phyloP scores from a whole-genome alignment of 2,888 invertebrate genomes.

The Drosophila subsilvestris region DNA sequence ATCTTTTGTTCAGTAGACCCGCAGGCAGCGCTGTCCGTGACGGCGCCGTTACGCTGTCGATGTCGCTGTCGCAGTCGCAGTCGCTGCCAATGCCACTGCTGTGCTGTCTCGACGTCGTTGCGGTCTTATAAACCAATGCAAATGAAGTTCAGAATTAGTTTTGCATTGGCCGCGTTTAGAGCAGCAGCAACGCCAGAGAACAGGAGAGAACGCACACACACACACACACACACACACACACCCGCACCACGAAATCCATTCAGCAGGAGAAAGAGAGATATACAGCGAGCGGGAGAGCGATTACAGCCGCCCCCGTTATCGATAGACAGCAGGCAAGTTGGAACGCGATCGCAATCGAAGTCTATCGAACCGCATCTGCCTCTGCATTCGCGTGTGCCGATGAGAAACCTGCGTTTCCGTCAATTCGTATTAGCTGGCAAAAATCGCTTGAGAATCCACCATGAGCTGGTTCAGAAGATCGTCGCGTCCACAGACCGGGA shows the following conservation, averaged over 20 bases:
- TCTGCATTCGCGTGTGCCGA: conserved; percentile 80
- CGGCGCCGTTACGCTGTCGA: conserved; percentile 6
- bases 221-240: too few species aligned
- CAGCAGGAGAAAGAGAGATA: neutral
- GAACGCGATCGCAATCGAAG: conserved; percentile 22
- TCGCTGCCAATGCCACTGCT: neutral
- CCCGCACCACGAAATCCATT: neutral
- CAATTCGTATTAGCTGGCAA: conserved; percentile 87
- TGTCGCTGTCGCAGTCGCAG: conserved; percentile 13
- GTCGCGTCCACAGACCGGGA: conserved; percentile 86
- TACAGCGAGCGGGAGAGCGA: neutral
- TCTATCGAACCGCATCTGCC: conserved; percentile 20
- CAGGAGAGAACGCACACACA: neutral
- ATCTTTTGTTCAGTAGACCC: conserved; percentile 34
- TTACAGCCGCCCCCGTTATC: neutral
- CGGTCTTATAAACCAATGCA: conserved; percentile 77
- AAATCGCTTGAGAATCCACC: conserved; percentile 86
- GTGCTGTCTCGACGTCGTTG: conserved; percentile 4
- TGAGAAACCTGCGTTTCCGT: conserved; percentile 87
- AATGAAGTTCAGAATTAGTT: conserved; percentile 78
- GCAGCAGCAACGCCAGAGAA: conserved; percentile 47
- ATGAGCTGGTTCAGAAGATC: conserved; percentile 89
- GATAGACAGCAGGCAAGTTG: conserved; percentile 1
- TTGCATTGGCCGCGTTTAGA: conserved; percentile 78
- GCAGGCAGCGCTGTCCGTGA: conserved; percentile 19